phyloP scores from a whole-genome alignment of 1,140 invertebrate genomes.

The Papilio glaucus region DNA sequence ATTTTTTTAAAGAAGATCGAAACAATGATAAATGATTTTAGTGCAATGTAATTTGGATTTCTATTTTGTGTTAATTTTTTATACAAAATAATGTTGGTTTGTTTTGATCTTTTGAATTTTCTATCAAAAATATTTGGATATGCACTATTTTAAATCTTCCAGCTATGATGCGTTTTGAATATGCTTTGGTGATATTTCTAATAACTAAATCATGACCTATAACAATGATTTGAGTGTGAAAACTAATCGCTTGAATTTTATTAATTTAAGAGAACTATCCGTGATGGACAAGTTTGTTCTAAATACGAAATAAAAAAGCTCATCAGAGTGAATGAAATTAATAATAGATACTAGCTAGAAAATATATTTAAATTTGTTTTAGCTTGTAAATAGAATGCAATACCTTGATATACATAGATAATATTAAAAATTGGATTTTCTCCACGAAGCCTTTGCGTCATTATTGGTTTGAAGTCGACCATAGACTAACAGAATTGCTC shows the following conservation, averaged over 20 bases:
- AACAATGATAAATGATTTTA: slow-evolving; percentile 17
- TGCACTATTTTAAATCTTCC: slow-evolving; percentile 37
- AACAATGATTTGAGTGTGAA: slow-evolving; percentile 54
- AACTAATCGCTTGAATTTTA: slow-evolving; percentile 60
- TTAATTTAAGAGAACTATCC: slow-evolving; percentile 56
- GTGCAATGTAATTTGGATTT: background rate
- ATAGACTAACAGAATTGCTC: slow-evolving; percentile 73
- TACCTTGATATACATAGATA: slow-evolving; percentile 3
- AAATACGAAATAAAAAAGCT: slow-evolving; percentile 38
- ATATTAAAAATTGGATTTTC: slow-evolving; percentile 1
- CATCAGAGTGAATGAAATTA: slow-evolving; percentile 2
- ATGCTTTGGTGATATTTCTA: slow-evolving; percentile 22
- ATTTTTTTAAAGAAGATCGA: slow-evolving; percentile 13
- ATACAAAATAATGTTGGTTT: slow-evolving; percentile 33
- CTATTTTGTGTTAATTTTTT: background rate
- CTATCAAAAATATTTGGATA: background rate
- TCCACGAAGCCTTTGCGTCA: slow-evolving; percentile 10
- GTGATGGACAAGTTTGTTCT: slow-evolving; percentile 59
- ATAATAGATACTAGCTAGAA: slow-evolving; percentile 31
- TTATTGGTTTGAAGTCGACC: slow-evolving; percentile 54
- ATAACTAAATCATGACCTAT: slow-evolving; percentile 24
- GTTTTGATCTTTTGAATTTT: slow-evolving; percentile 31
- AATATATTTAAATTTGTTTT: slow-evolving; percentile 9
- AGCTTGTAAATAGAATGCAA: slow-evolving; percentile 34
- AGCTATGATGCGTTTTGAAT: slow-evolving; percentile 24